These are phyloP conservation scores for Volucella bombylans DNA, from an alignment of 2,888 invertebrate species.

Conservation along the genomic window DNA sequence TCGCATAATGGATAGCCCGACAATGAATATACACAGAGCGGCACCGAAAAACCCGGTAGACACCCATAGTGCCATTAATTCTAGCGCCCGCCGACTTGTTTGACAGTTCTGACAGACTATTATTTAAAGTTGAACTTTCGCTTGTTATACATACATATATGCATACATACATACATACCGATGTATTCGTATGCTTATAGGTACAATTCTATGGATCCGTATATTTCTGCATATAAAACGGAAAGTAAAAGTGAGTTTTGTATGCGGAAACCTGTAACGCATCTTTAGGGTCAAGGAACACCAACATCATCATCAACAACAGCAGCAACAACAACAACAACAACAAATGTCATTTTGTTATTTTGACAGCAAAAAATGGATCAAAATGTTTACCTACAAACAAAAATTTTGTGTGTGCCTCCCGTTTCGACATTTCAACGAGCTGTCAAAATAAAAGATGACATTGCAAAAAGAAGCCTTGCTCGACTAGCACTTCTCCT, in stretches of 20 bases:
- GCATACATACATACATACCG: constrained; percentile 21
- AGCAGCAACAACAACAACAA: background rate
- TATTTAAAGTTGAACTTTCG: constrained; percentile 82
- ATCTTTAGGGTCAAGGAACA: constrained; percentile 73
- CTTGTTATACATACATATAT: constrained; percentile 47
- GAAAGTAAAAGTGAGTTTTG: constrained; percentile 73
- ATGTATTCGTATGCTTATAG: constrained; percentile 16
- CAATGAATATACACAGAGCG: constrained; percentile 59
- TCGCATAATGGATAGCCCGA: constrained; percentile 68
- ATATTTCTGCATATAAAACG: constrained; percentile 63
- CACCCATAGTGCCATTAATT: constrained; percentile 80
- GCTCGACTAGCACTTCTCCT: constrained; percentile 30
- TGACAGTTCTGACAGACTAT: constrained; percentile 83
- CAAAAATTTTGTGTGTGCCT: constrained; percentile 20
- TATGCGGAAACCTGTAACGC: constrained; percentile 74
- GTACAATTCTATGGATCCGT: constrained; percentile 20
- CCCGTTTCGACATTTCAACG: constrained; percentile 9
- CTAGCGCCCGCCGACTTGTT: constrained; percentile 82
- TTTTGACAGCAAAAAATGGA: constrained; percentile 67
- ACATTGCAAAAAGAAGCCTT: constrained; percentile 68
- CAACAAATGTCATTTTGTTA: constrained; percentile 12
- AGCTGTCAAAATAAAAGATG: constrained; percentile 73
- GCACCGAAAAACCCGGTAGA: constrained; percentile 75
- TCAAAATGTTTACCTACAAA: constrained; percentile 60
- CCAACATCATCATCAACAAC: constrained; percentile 14